Base-by-base conservation (phyloP, 2,888 invertebrate species). In the Fabriciana adippe region DNA sequence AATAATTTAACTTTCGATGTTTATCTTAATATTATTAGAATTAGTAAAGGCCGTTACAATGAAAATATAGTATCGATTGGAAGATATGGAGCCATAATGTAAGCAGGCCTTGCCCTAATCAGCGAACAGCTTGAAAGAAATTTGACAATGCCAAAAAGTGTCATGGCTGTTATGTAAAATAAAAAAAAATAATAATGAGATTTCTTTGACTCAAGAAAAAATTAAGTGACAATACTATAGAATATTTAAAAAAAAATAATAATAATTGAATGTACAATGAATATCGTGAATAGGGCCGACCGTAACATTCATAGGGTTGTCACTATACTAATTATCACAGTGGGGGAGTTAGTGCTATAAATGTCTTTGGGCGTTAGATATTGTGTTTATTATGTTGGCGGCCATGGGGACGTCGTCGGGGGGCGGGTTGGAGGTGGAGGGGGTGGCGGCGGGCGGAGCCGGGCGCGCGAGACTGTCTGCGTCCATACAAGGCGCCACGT, bases 401-500 rank as follows among this genome's bases (percentile, higher is more conserved):
- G 89, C 87, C 78, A 88, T 85, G 73, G 89, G 88, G 74, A 87
- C 83, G 64, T 78, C 79, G 3, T 82, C 67, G 45, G 68, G 54
- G 66, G 68, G 54, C 26, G 35, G 35, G 14, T 26, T 21, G 35
- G 51, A 51, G 64, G 56, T 45, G 67, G 51, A 61, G 61, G 66
- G 56, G 13, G 67, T 35, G n/a, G 71, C 21, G 35, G n/a, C 31
- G 35, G 54, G 45, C 13, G 48, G 70, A 68, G 48, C 78, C 65
- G 6, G 74, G 64, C 45, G 73, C 73, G 2, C 73, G 64, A 1
- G 75, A 70, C n/a, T 59, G 64, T 51, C 45, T 56, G 67, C 50
- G 55, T 81, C 71, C 75, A 74, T 13, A 79, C 72, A 16, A 14
- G 83, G 89, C 80, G 95, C 94, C 18, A 95, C 94, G 76, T 96